A percentile compares a stretch with the other conserved stretches of the same genome.
These are phyloP conservation scores for Perca flavescens DNA, from an alignment of 2,113 vertebrate genomes.

Conservation along the genomic window DNA sequence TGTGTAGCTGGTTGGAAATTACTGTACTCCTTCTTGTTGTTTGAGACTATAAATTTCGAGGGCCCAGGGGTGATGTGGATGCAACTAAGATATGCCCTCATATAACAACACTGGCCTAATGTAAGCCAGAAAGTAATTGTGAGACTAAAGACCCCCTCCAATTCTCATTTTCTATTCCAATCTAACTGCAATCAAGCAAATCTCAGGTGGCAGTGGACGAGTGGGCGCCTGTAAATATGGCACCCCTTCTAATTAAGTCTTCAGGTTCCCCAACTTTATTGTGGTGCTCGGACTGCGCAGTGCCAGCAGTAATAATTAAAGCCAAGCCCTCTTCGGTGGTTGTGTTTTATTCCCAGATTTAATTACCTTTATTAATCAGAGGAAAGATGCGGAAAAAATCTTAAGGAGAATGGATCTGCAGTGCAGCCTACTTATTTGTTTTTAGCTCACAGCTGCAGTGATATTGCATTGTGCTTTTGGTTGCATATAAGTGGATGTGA, in stretches of 20 bases:
- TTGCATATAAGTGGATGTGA: slow-evolving; percentile 60
- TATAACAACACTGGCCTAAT: slow-evolving; percentile 69
- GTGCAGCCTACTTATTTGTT: slow-evolving; percentile 71
- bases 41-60: slow-evolving; percentile 29
- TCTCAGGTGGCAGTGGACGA: slow-evolving; percentile 74
- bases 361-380: slow-evolving; percentile 84
- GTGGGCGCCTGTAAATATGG: slow-evolving; percentile 76
- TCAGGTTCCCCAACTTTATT: slow-evolving; percentile 79
- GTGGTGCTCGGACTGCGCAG: slow-evolving; percentile 65
- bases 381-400: slow-evolving; percentile 36
- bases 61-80: slow-evolving; percentile 27
- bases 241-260: slow-evolving; percentile 83
- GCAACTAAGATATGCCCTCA: slow-evolving; percentile 44
- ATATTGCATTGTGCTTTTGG: slow-evolving; percentile 70
- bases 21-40: background rate
- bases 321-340: slow-evolving; percentile 67
- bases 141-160: slow-evolving; percentile 42
- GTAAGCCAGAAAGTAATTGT: slow-evolving; percentile 71
- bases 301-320: slow-evolving; percentile 82
- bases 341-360: slow-evolving; percentile 80
- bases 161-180: slow-evolving; percentile 75
- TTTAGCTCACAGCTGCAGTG: slow-evolving; percentile 54
- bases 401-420: slow-evolving; percentile 35
- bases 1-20: background rate
- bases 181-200: slow-evolving; percentile 77